Conservation (phyloP, 1,140 invertebrate genomes). For the Arion vulgaris region DNA sequence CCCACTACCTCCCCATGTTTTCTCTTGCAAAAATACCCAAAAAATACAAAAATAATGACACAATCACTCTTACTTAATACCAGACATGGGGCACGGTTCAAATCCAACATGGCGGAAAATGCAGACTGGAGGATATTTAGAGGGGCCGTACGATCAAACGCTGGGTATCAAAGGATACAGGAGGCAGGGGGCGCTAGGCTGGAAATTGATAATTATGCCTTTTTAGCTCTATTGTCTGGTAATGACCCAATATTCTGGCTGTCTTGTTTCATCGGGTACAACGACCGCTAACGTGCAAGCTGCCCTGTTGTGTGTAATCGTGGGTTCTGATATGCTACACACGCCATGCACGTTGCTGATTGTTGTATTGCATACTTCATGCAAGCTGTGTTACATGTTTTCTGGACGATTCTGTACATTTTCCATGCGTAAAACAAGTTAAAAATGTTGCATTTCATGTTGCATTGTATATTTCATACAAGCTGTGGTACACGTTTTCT, state of each 20-base stretch:
- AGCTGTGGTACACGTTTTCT: no score
- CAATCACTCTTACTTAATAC: not conserved
- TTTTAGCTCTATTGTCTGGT: slow-evolving; percentile 6
- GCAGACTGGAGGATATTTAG: not conserved
- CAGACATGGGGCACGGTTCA: not conserved
- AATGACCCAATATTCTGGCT: not conserved
- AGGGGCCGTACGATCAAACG: not conserved
- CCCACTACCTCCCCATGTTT: no score
- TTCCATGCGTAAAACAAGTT: no score
- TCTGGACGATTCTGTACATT: no score
- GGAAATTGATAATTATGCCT: slow-evolving; percentile 11
- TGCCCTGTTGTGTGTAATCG: not conserved
- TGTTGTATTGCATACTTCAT: not conserved
- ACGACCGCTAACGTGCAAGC: not conserved
- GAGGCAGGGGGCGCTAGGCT: not conserved
- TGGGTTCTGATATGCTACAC: not conserved
- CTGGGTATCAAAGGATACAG: not conserved
- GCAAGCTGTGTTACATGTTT: not conserved
- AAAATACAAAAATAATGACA: no score
- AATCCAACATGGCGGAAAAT: not conserved
- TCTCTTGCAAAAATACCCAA: no score
- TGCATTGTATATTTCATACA: no score
- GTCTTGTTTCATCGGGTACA: not conserved
- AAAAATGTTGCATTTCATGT: no score
- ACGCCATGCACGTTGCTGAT: not conserved